Base-by-base conservation (phyloP, 2,797 vertebrate genomes). In the Emys orbicularis region DNA sequence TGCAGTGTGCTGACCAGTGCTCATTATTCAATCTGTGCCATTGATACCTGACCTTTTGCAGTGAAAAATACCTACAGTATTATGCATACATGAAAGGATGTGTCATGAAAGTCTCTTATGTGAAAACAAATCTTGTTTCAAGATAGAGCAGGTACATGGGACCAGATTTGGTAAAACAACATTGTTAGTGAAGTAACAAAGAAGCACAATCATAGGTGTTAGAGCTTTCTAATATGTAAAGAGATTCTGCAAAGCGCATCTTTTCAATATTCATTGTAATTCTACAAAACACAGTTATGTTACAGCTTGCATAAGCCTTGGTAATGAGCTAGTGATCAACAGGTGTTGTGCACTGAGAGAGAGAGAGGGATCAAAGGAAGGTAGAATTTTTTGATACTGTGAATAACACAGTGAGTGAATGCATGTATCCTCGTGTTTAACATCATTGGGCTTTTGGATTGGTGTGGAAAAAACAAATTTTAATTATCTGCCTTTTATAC, bases 11-110 rank as follows among this genome's bases (percentile, higher is more conserved):
- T 87, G 79, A 87, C 87, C 50, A 11, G 74, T 84, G 81, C 79
- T 97, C 93, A 59, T 93, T 94, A 83, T 90, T 97, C 79, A 87
- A 2, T 96, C 57, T 84, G 53, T 81, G 72, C 84, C 31, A 81
- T 85, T 90, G 31, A 54, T 97, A 95, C 84, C 84, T 92, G 61
- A 92, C 61, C 74, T 82, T 92, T 89, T 82, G 84, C 23, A 90
- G 5, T 59, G 87, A 95, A 96, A 90, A 79, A 8, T 59, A 57
- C 41, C 25, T 77, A 21, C 3, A 2, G 8, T 93, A 79, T 83
- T 94, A 81, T 81, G n/a, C 18, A 82, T 16, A 89, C 34, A 37
- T 34, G 61, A 92, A 96, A 92, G 25, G n/a, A 44, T 79, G 84
- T 87, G 11, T 23, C 47, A 41, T 86, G 88, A 47, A 92, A 85